These are phyloP conservation scores for Cheilosia vernalis DNA, from an alignment of 2,888 invertebrate species.

Conservation along the genomic window DNA sequence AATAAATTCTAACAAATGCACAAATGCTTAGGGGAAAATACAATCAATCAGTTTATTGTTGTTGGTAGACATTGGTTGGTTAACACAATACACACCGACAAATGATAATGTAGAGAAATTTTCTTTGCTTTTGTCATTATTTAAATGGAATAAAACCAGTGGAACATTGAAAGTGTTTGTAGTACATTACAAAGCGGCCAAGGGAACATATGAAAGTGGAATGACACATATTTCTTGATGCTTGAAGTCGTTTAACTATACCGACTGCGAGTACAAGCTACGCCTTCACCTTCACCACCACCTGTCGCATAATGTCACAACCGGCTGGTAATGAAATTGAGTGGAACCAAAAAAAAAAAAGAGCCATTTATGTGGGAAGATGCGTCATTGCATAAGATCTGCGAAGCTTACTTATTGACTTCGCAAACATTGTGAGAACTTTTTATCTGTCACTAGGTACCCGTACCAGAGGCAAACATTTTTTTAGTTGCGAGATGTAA, in stretches of 20 bases:
- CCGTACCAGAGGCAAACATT: not conserved
- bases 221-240: not conserved
- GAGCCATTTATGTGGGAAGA: conserved; percentile 17
- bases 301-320: conserved; percentile 39
- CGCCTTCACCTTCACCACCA: conserved; percentile 1
- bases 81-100: not conserved
- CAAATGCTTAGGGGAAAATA: not conserved
- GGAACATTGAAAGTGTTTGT: no score
- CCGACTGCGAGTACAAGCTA: no score
- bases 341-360: conserved; percentile 5
- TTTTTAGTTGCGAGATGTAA: conserved; percentile 41
- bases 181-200: no score
- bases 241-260: not conserved
- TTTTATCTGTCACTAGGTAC: not conserved
- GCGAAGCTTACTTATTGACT: not conserved
- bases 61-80: not conserved
- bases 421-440: not conserved
- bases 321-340: conserved; percentile 27
- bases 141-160: no score
- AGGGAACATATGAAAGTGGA: not conserved
- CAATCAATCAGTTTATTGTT: not conserved
- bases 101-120: conserved; percentile 1
- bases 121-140: not conserved
- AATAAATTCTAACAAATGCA: not conserved
- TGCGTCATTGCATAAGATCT: not conserved